Evolutionary conservation across 2,888 invertebrate genomes (phyloP).

Genomic region (Drosophila heteroneura): DNA sequence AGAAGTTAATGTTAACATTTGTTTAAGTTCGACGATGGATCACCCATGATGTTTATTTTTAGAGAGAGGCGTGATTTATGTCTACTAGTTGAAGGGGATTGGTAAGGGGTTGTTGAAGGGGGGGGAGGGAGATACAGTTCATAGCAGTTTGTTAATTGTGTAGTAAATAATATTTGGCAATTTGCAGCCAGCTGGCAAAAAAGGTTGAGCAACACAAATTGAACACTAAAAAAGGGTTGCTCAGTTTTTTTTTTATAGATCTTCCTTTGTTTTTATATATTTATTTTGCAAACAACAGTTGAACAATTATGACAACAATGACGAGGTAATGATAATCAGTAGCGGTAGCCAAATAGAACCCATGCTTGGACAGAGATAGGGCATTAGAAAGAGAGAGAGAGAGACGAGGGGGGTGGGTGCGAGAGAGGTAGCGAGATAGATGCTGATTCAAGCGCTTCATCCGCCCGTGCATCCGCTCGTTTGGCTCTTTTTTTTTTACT

Average conservation of each 20-base stretch:
- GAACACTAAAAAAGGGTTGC: not conserved
- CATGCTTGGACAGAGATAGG: slow-evolving; percentile 10
- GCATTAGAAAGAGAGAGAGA: slow-evolving; percentile 1
- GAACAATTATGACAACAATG: slow-evolving; percentile 71
- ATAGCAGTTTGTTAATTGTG: slow-evolving; percentile 1
- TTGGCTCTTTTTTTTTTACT: slow-evolving; percentile 28
- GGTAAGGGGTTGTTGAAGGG: too few relatives aligned
- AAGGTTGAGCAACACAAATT: not conserved
- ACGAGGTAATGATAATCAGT: slow-evolving; percentile 68
- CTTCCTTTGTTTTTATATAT: not conserved
- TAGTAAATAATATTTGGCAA: slow-evolving; percentile 4
- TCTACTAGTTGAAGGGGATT: not conserved
- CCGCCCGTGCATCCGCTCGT: slow-evolving; percentile 80
- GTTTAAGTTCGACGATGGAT: slow-evolving; percentile 57
- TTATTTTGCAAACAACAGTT: slow-evolving; percentile 44
- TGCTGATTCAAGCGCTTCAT: slow-evolving; percentile 76
- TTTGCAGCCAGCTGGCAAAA: not conserved
- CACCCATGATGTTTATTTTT: slow-evolving; percentile 66
- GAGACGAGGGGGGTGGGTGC: slow-evolving; percentile 6
- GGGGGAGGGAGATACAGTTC: too few relatives aligned
- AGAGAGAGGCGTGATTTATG: slow-evolving; percentile 38
- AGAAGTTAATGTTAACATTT: slow-evolving; percentile 72
- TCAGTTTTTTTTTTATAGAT: not conserved
- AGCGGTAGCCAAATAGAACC: slow-evolving; percentile 70
- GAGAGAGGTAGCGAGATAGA: slow-evolving; percentile 32